Evolutionary conservation across 2,113 vertebrate genomes (phyloP).

Genomic region (Pseudorhombus dupliciocellatus): DNA sequence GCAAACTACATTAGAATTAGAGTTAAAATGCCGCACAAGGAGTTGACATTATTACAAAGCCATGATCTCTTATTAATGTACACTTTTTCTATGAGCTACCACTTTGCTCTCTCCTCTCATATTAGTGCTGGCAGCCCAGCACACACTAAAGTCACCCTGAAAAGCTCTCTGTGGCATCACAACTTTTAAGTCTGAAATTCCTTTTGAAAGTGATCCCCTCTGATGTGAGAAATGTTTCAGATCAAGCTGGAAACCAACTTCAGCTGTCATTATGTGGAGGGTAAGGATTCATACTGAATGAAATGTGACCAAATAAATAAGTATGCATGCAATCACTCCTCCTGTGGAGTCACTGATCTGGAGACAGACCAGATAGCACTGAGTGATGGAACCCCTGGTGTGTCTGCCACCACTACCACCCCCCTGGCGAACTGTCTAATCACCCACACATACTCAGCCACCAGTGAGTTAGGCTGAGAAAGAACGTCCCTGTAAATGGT

Average conservation of each 20-base stretch:
- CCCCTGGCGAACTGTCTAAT: background rate
- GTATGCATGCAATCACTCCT: constrained; percentile 6
- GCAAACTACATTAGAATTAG: no score
- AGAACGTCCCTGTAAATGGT: constrained; percentile 33
- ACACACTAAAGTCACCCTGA: constrained; percentile 16
- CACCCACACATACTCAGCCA: constrained; percentile 4
- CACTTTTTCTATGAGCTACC: background rate
- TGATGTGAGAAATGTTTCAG: constrained; percentile 55
- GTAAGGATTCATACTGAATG: constrained; percentile 31
- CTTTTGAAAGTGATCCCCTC: constrained; percentile 40
- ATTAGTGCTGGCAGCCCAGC: constrained; percentile 10
- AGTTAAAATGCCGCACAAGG: background rate
- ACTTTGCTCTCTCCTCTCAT: constrained; percentile 11
- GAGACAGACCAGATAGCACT: constrained; percentile 41
- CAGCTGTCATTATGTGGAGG: constrained; percentile 29
- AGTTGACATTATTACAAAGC: background rate
- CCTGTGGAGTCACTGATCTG: constrained; percentile 24
- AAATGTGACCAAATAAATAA: constrained; percentile 22
- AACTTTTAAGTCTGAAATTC: constrained; percentile 38
- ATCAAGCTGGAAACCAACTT: constrained; percentile 47
- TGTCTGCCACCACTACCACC: background rate
- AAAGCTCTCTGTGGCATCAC: constrained; percentile 24
- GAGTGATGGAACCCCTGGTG: constrained; percentile 24
- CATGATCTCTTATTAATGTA: constrained; percentile 2
- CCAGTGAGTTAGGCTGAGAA: constrained; percentile 48